A percentile compares a stretch with the other conserved stretches of the same genome.
These are phyloP conservation scores for Hoplodrina ambigua DNA, from an alignment of 2,888 invertebrate genomes.

Conservation along the genomic window DNA sequence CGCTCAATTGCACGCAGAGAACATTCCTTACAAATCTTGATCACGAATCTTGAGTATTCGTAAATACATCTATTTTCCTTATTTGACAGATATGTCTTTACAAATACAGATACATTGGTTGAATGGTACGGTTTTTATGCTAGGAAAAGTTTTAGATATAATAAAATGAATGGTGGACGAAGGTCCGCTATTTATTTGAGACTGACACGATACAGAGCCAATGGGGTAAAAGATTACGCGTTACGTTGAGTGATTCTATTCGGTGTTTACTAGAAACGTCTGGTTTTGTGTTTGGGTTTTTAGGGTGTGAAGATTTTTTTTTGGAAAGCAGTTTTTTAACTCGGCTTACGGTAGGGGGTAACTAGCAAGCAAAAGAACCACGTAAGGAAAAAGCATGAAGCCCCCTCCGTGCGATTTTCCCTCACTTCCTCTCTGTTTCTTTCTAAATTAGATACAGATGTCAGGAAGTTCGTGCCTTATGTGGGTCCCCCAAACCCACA, in stretches of 20 bases:
- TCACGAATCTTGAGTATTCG: too few relatives aligned
- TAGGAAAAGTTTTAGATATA: conserved; percentile 44
- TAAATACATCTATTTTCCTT: background rate
- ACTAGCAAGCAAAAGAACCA: too few relatives aligned
- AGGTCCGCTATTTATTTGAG: conserved; percentile 39
- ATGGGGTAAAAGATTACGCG: conserved; percentile 49
- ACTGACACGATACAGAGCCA: conserved; percentile 23
- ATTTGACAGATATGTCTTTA: conserved; percentile 10
- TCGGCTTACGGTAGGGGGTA: too few relatives aligned
- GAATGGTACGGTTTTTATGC: conserved; percentile 35
- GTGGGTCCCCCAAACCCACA: too few relatives aligned
- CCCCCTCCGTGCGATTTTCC: too few relatives aligned
- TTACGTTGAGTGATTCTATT: background rate
- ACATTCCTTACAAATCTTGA: too few relatives aligned
- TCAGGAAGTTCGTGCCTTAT: too few relatives aligned
- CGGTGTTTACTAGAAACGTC: conserved; percentile 23
- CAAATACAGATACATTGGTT: conserved; percentile 25
- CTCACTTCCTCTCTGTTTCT: too few relatives aligned
- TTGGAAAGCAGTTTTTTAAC: too few relatives aligned
- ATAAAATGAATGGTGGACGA: conserved; percentile 42
- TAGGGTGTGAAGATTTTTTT: background rate
- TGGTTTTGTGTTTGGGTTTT: background rate
- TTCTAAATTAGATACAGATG: too few relatives aligned
- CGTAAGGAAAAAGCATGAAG: too few relatives aligned
- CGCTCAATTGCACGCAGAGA: too few relatives aligned